Conservation (phyloP, 2,113 vertebrate genomes). For the Python bivittatus region DNA sequence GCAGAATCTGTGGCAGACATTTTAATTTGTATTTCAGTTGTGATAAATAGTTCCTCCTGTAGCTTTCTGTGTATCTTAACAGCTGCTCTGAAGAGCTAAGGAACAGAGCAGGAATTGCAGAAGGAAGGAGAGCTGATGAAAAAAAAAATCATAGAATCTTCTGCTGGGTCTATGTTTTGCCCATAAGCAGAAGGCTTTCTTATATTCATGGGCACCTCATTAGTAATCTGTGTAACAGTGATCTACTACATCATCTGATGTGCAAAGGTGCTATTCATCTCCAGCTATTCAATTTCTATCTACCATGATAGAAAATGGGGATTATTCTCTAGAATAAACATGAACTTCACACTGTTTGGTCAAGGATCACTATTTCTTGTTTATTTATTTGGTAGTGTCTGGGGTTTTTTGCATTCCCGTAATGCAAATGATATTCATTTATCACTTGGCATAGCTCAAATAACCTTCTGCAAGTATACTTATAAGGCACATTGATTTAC, state of each 20-base stretch:
- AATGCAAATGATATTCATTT: slow-evolving; percentile 24
- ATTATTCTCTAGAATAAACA: slow-evolving; percentile 1
- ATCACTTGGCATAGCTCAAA: slow-evolving; percentile 1
- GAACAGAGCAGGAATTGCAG: background rate
- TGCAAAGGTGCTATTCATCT: background rate
- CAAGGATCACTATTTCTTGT: background rate
- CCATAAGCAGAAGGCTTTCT: background rate
- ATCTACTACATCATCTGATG: background rate
- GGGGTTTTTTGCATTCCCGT: slow-evolving; percentile 19
- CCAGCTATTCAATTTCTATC: background rate
- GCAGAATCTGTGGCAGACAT: background rate
- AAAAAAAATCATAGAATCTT: background rate
- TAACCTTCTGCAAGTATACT: slow-evolving; percentile 10
- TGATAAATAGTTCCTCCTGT: background rate
- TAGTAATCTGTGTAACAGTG: background rate
- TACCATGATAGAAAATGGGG: background rate
- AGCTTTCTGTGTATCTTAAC: background rate
- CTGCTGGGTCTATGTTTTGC: background rate
- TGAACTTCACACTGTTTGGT: background rate
- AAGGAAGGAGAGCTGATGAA: background rate
- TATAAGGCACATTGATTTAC: slow-evolving; percentile 24
- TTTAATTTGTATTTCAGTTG: background rate
- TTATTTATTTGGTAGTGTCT: background rate
- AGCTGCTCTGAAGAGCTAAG: background rate
- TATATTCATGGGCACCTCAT: background rate